Evolutionary conservation across 2,113 vertebrate genomes (phyloP).

Genomic region (Muscicapa adusta): DNA sequence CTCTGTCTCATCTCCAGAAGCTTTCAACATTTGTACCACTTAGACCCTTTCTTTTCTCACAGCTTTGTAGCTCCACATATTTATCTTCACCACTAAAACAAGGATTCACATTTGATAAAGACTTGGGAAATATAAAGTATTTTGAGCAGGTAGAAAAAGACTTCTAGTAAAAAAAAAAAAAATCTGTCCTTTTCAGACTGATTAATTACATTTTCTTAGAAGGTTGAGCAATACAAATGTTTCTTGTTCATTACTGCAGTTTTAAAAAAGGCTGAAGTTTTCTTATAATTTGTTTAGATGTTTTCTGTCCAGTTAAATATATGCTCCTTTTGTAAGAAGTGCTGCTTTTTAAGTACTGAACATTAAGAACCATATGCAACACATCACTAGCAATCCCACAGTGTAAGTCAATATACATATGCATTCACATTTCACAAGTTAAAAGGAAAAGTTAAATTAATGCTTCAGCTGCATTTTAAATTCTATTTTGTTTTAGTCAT

Average conservation of each 20-base stretch:
- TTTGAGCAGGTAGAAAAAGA: neutral
- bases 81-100: neutral
- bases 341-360: neutral
- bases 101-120: neutral
- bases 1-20: neutral
- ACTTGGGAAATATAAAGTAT: neutral
- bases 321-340: neutral
- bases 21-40: neutral
- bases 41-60: neutral
- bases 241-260: neutral
- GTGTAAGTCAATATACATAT: neutral
- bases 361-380: neutral
- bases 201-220: neutral
- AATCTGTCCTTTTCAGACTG: neutral
- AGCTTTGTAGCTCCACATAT: neutral
- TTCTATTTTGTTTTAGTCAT: neutral
- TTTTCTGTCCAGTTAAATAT: neutral
- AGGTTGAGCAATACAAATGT: neutral
- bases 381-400: neutral
- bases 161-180: neutral
- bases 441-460: neutral
- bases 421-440: neutral
- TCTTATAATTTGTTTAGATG: neutral
- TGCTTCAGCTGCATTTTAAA: neutral
- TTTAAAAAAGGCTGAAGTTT: neutral